A percentile compares a stretch with the other conserved stretches of the same genome.
Evolutionary conservation across 2,113 vertebrate genomes (phyloP).

Genomic region (Antechinus stuartii): DNA sequence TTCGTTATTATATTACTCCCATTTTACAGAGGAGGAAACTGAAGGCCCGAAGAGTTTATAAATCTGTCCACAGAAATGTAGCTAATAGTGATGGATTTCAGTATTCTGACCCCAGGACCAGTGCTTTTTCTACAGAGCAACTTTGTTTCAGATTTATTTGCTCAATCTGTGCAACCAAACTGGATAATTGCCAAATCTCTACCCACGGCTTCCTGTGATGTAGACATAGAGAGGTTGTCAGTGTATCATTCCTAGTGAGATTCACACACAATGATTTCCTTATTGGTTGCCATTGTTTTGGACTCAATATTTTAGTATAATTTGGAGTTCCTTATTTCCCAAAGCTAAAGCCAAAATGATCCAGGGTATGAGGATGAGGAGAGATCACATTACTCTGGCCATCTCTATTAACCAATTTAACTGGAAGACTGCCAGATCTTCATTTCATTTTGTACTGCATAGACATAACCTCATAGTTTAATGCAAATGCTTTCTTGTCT

Average conservation of each 20-base stretch:
- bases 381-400: conserved; percentile 54
- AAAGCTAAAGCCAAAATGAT: conserved; percentile 55
- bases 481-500: not conserved
- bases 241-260: not conserved
- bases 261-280: not conserved
- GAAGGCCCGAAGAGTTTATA: not conserved
- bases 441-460: not conserved
- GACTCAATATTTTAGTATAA: not conserved
- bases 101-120: not conserved
- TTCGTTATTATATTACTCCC: not conserved
- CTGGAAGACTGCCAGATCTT: conserved; percentile 45
- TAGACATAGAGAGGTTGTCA: not conserved
- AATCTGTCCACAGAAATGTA: not conserved
- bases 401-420: conserved; percentile 55
- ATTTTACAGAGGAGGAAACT: not conserved
- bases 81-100: not conserved
- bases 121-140: not conserved
- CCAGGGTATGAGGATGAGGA: not conserved
- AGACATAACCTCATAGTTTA: not conserved
- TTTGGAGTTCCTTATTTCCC: conserved; percentile 59
- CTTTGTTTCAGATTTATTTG: not conserved
- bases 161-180: not conserved
- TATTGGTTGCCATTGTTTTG: not conserved
- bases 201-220: not conserved
- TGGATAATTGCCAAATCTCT: not conserved